Evolutionary conservation across 2,113 vertebrate genomes (phyloP), one percentile per base, ranked within the genome.

Genomic region (Anguilla japonica): DNA sequence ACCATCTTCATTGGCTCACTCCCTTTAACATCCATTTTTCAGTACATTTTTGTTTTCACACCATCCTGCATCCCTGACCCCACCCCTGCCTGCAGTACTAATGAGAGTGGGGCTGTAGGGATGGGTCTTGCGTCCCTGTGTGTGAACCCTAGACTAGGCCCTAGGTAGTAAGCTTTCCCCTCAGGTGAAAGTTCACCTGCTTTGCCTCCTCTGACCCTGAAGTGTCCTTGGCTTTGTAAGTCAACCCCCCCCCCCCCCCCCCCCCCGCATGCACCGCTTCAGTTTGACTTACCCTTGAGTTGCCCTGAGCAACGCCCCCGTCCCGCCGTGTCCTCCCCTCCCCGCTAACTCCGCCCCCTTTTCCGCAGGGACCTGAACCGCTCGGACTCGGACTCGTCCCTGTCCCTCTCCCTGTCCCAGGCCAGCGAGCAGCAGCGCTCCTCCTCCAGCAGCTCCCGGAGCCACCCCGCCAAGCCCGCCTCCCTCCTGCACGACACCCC

Each of bases 361-460:
- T 56, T 67, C 84, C 83, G 56, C 90, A 99, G 98, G 94, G 98
- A 99, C 91, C 92, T 99, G 87, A 97, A 97, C 89, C 97, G 95
- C 92, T 99, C 97, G 1, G 98, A 99, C 91, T 99, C 98, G 0
- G 98, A 99, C 89, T 97, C 98, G 82, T 99, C 97, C 91, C 93
- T 98, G 92, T 98, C 97, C 91, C 93, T 98, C 92, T 98, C 97
- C 92, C 95, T 99, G 90, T 97, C 96, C 18, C 97, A 97, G 92
- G 94, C 93, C 89, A 96, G 96, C 86, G 98, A 99, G 83, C 94
- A 91, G n/a, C 93, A 91, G 53, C 97, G 97, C 0, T 91, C 95
- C 79, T 92, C 92, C 14, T 87, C 91, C 41, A 94, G 91, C 90
- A 92, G 96, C 93, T 92, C 96, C 89, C 96, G 95, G 92, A 93